Conservation (phyloP, 2,888 invertebrate genomes). For the Rhamnusium bicolor region DNA sequence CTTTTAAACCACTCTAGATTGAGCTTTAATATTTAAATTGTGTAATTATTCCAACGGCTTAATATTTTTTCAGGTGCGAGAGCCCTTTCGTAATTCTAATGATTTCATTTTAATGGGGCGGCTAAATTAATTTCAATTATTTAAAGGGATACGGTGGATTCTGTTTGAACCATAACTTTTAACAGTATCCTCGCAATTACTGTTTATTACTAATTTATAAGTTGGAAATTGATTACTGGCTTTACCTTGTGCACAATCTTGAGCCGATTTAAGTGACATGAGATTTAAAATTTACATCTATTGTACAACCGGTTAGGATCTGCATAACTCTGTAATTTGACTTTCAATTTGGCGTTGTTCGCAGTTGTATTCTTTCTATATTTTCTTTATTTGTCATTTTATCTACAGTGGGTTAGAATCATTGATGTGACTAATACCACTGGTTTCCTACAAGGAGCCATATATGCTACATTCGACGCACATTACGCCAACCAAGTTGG, state of each 20-base stretch:
- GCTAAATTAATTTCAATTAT: constrained; percentile 44
- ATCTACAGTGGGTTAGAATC: too few relatives aligned
- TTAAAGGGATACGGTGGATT: constrained; percentile 27
- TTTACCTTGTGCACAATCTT: not conserved
- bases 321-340: not conserved
- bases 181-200: constrained; percentile 32
- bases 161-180: constrained; percentile 28
- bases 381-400: too few relatives aligned
- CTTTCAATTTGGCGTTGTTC: not conserved
- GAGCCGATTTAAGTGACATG: not conserved
- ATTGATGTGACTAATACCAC: too few relatives aligned
- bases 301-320: not conserved
- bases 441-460: too few relatives aligned
- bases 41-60: constrained; percentile 42
- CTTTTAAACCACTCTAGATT: constrained; percentile 30
- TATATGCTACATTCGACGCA: too few relatives aligned
- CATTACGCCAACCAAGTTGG: too few relatives aligned
- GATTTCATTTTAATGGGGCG: constrained; percentile 39
- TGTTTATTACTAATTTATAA: constrained; percentile 35
- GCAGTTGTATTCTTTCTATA: too few relatives aligned
- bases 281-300: not conserved
- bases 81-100: constrained; percentile 23
- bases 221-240: constrained; percentile 34
- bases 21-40: constrained; percentile 42
- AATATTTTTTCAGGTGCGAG: constrained; percentile 29